These are phyloP conservation scores for Holothuria leucospilota DNA, from an alignment of 53 echinoderm and acorn worm species.

Conservation along the genomic window DNA sequence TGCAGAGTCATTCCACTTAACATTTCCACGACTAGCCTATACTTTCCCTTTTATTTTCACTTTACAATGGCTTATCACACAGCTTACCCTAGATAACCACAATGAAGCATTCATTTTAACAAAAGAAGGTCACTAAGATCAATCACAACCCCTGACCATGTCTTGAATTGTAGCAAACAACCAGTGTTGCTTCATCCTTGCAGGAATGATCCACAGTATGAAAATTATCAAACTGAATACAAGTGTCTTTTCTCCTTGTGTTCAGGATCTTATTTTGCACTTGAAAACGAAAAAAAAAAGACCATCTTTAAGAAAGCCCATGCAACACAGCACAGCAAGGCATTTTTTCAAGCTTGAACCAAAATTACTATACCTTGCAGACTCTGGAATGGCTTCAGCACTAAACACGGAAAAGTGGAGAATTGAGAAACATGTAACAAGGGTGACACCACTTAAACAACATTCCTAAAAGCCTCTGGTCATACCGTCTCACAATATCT, in stretches of 20 bases:
- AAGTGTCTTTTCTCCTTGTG: too few species aligned
- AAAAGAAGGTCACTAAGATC: too few species aligned
- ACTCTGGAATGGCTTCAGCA: constrained; percentile 37
- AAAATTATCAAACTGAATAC: too few species aligned
- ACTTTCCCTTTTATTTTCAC: too few species aligned
- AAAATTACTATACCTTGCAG: constrained; percentile 35
- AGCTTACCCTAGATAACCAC: not conserved
- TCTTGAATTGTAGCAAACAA: too few species aligned
- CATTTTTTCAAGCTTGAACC: not conserved
- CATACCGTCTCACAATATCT: too few species aligned
- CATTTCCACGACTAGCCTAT: too few species aligned
- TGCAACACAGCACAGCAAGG: not conserved
- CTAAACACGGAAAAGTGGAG: constrained; percentile 11
- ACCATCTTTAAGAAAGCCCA: not conserved
- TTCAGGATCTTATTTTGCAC: not conserved
- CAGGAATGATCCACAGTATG: too few species aligned
- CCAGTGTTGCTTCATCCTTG: too few species aligned
- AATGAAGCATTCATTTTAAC: not conserved
- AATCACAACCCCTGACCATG: too few species aligned
- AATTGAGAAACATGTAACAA: not conserved
- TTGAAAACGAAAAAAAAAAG: not conserved
- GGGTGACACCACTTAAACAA: not conserved
- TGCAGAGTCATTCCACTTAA: too few species aligned
- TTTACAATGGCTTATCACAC: not conserved
- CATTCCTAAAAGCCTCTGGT: not conserved